These are phyloP conservation scores for Enhydra lutris DNA, from an alignment of 2,113 vertebrate genomes.

Conservation along the genomic window DNA sequence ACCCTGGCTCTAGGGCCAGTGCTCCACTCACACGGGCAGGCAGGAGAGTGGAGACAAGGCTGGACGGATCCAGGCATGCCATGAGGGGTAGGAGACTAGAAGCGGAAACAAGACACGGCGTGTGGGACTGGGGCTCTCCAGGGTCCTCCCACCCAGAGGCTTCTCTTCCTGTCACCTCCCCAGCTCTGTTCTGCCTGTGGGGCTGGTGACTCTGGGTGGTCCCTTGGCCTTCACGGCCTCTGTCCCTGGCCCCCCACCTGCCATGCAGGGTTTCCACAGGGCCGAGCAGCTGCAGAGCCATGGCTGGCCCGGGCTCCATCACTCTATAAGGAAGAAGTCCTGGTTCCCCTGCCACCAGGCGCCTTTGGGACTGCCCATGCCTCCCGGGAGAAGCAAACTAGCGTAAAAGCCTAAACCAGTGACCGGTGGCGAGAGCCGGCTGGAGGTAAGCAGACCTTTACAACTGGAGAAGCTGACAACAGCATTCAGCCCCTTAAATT, in stretches of 20 bases:
- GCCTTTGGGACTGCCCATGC: constrained; percentile 38
- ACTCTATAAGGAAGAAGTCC: neutral
- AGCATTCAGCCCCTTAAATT: neutral
- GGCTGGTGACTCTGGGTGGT: neutral
- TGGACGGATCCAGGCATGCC: no score
- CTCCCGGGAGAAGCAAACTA: constrained; percentile 65
- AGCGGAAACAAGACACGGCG: neutral
- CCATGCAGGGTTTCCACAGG: neutral
- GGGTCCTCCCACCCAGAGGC: no score
- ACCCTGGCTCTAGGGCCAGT: neutral
- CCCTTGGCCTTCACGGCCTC: neutral
- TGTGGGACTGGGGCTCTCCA: accelerated
- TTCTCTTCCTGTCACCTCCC: neutral
- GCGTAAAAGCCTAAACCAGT: constrained; percentile 78
- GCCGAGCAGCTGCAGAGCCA: neutral
- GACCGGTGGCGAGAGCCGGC: constrained; percentile 78
- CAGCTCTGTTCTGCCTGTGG: accelerated
- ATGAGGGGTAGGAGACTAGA: accelerated
- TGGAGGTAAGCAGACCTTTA: constrained; percentile 75
- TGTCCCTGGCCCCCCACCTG: neutral
- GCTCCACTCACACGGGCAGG: neutral
- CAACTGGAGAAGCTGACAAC: constrained; percentile 16
- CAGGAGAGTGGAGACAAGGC: neutral
- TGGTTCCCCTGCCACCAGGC: constrained; percentile 19
- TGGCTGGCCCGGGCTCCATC: neutral